Base-by-base conservation (phyloP, 1,140 invertebrate genomes). In the Belonocnema kinseyi region DNA sequence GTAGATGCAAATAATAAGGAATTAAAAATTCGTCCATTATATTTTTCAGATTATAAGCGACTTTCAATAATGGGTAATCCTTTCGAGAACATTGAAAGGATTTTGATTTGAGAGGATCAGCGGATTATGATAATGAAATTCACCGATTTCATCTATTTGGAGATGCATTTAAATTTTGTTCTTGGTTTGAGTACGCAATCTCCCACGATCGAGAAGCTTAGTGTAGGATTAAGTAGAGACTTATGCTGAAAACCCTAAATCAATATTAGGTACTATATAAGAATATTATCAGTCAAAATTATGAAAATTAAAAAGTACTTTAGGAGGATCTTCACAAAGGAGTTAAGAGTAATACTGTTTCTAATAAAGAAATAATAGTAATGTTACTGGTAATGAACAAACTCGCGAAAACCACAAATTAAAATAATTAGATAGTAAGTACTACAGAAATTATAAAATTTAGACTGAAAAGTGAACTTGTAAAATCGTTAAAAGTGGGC, bases 121-220 rank as follows among this genome's bases (percentile, higher is more conserved):
- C n/a, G 61, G 33, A 66, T 66, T 66, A 66, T 40, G 61, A 40
- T 66, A 66, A 66, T 66, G 61, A 40, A 66, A 46, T 40, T 66
- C 33, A 5, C 33, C 61, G 26, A 33, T 40, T 66, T 40, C n/a
- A 5, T 14, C 5, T 26, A 66, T 66, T 66, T 16, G 21, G 26
- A 66, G 46, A 66, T 66, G 33, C 61, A 16, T 40, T 66, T 40
- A n/a, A 66, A 40, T 46, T 46, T 40, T 66, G 33, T 40, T 40
- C 61, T 8, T 14, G 26, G n/a, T 66, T 12, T 33, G 14, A 33
- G 14, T 16, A 66, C 13, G 16, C 11, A 40, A 40, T 16, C 61
- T 40, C 16, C 21, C 13, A 66, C 40, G 40, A 66, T 66, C 26
- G n/a, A 66, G 61, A 66, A 46, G 26, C 40, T 66, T n/a, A 66